Conservation (phyloP, 2,888 invertebrate genomes). For the Amphipoea oculea region DNA sequence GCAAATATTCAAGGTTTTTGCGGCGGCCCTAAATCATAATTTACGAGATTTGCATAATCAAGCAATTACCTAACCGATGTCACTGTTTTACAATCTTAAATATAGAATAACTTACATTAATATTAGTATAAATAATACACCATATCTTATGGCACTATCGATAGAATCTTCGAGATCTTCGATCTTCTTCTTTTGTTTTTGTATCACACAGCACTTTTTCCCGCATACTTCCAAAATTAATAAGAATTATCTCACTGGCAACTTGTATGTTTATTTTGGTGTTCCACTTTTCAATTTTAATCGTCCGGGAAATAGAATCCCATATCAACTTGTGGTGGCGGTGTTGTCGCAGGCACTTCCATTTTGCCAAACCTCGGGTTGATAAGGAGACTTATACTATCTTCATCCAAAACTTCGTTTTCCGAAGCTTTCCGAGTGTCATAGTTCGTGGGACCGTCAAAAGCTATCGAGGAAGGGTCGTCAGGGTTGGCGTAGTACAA, state of each 20-base stretch:
- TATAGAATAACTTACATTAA: constrained; percentile 30
- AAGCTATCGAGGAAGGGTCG: constrained; percentile 77
- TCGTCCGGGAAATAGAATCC: constrained; percentile 69
- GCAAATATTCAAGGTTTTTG: constrained; percentile 23
- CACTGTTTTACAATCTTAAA: constrained; percentile 22
- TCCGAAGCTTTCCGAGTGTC: constrained; percentile 56
- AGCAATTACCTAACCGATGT: constrained; percentile 11
- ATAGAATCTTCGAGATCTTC: constrained; percentile 16
- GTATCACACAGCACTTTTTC: constrained; percentile 31
- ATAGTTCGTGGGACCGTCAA: constrained; percentile 80
- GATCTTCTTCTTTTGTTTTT: constrained; percentile 26
- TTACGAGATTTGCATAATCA: constrained; percentile 25
- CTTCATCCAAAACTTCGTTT: constrained; percentile 68
- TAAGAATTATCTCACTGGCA: constrained; percentile 56
- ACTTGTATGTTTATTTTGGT: constrained; percentile 10
- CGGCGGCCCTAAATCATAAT: constrained; percentile 5
- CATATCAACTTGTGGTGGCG: neutral
- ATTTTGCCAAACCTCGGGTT: constrained; percentile 66
- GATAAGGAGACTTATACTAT: constrained; percentile 64
- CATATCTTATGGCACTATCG: constrained; percentile 55
- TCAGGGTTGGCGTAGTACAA: constrained; percentile 72
- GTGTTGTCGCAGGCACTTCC: neutral
- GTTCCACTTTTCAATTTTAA: constrained; percentile 30
- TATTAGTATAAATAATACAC: constrained; percentile 47
- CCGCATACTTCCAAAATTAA: constrained; percentile 15